A percentile compares a stretch with the other conserved stretches of the same genome.
phyloP scores from a whole-genome alignment of 2,113 vertebrate species.

The Protobothrops flavoviridis region DNA sequence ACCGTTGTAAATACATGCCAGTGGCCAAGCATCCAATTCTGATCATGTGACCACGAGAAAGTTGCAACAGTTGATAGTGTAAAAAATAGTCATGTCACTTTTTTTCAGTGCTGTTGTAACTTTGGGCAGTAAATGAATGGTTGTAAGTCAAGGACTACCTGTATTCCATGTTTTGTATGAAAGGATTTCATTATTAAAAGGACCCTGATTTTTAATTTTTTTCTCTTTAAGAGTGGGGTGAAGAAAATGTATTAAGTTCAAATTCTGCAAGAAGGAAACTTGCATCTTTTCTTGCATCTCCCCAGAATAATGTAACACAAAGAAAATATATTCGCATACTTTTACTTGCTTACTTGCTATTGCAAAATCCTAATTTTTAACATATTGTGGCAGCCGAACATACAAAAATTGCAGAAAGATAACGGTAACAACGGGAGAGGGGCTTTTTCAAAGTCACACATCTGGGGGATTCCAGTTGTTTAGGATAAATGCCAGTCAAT shows the following conservation, averaged over 20 bases:
- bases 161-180: background rate
- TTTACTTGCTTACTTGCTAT: background rate
- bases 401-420: background rate
- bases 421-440: background rate
- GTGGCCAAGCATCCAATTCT: background rate
- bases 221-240: background rate
- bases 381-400: background rate
- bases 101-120: background rate
- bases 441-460: background rate
- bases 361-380: background rate
- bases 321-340: conserved; percentile 1
- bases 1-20: background rate
- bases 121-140: background rate
- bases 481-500: background rate
- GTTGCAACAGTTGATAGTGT: background rate
- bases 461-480: background rate
- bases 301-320: background rate
- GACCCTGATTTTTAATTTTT: background rate
- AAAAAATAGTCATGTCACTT: background rate
- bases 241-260: background rate
- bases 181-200: background rate
- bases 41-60: background rate
- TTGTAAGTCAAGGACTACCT: background rate
- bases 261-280: background rate
- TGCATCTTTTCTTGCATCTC: background rate